phyloP scores from a whole-genome alignment of 2,888 invertebrate species.

The Synergus umbraculus region DNA sequence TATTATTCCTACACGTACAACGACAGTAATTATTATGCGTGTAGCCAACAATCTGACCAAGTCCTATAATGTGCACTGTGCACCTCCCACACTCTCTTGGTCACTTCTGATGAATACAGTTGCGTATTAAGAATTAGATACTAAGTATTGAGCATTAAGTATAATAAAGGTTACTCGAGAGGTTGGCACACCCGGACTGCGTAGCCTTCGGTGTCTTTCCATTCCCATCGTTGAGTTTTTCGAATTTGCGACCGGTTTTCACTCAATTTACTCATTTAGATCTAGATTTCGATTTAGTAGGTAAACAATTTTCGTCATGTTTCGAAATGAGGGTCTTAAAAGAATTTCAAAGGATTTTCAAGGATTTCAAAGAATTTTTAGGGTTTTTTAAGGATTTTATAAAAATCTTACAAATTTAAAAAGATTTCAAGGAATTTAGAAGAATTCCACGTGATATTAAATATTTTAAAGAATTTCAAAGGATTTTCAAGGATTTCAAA shows the following conservation, averaged over 20 bases:
- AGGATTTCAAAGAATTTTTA: too few species aligned
- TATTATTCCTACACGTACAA: slow-evolving; percentile 5
- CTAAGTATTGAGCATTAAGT: background rate
- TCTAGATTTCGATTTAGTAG: background rate
- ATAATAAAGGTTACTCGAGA: slow-evolving; percentile 21
- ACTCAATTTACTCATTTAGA: background rate
- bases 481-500: too few species aligned
- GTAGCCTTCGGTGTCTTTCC: slow-evolving; percentile 23
- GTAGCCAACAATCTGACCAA: background rate
- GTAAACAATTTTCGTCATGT: background rate
- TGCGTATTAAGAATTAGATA: background rate
- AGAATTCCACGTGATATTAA: too few species aligned
- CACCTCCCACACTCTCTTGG: slow-evolving; percentile 20
- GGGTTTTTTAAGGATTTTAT: too few species aligned
- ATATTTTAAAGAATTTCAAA: too few species aligned
- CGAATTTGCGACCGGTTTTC: background rate
- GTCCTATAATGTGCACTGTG: background rate
- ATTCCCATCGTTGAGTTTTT: slow-evolving; percentile 25
- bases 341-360: too few species aligned
- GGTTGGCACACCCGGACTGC: slow-evolving; percentile 33
- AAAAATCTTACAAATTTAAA: too few species aligned
- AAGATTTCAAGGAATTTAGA: too few species aligned
- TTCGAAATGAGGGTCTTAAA: background rate
- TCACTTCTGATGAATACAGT: slow-evolving; percentile 4
- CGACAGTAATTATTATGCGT: slow-evolving; percentile 3